Evolutionary conservation across 2,113 vertebrate genomes (phyloP), one percentile per base, ranked within the genome.

Genomic region (Gopherus evgoodei): DNA sequence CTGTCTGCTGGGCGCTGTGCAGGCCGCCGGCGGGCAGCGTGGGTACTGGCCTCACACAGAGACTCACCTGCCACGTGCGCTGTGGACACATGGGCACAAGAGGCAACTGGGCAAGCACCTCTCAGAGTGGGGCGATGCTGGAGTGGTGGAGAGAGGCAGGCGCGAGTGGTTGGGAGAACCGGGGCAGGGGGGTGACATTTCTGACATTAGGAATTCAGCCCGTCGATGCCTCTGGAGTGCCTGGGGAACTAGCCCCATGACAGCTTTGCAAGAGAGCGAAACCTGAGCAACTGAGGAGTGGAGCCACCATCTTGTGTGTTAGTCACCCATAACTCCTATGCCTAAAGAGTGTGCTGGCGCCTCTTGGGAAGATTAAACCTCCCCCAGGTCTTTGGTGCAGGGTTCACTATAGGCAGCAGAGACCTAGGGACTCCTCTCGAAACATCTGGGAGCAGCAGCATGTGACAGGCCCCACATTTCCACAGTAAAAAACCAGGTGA

Each of bases 151-250:
- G 21, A 3, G 47, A 25, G 8, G 87, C 24, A 14, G 53, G 53
- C 3, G 7, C 11, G 38, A 35, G 57, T 29, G 57, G 13, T 1
- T 31, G 13, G 29, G 59, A 31, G 29, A 62, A 31, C 5, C 4
- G 3, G 54, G 56, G 56, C 9, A 2, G 25, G 56, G 22, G 59
- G 59, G 59, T 1, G 29, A 13, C 57, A 42, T 78, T 62, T 56
- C 69, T 49, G 79, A 35, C 57, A 78, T 86, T 47, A 85, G 89
- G 81, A 92, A 91, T 83, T 90, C 42, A 81, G 83, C 56, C 81
- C 17, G 88, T 83, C 29, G 62, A 79, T 87, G 87, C 50, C 6
- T 13, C 29, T 16, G 59, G 4, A 85, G 69, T 56, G 87, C 78
- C 57, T 83, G 89, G 87, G 62, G 86, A 93, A 78, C 31, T 52